Base-by-base conservation (phyloP, 2,888 invertebrate genomes). In the Cantharis rustica region DNA sequence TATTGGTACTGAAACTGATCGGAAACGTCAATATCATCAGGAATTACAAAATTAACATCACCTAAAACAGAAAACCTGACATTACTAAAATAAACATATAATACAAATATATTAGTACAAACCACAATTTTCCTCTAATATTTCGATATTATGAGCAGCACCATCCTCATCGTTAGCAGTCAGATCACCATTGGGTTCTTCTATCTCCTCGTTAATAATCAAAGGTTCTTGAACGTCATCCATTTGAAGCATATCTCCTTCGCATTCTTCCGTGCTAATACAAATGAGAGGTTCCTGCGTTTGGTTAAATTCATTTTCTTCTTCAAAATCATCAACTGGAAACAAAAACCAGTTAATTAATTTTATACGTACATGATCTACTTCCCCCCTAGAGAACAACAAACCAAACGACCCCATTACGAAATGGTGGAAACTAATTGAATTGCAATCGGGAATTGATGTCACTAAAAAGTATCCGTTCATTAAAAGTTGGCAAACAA, bases 1-100 rank as follows among this genome's bases (percentile, higher is more conserved):
- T 80, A 83, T 13, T 81, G 81, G 61, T 79, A 80, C 16, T 75
- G 76, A 10, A 71, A 31, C 17, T 75, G 70, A 17, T 73, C 72
- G 16, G 20, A 16, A 11, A 64, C 61, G 11, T 61, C 71, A 7
- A 23, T 20, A 23, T 66, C 16, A n/a, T 10, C 16, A 20, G 17
- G 64, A 16, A n/a, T 16, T 15, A 20, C 64, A 13, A 66, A n/a
- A 10, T 66, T 16, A 5, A 66, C 23, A 66, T n/a, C 20, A 3
- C 17, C 64, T 66, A 66, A n/a, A n/a, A 66, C 9, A n/a, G 13
- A 20, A n/a, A 20, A 31, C 4, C 20, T 5, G 17, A 64, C 64
- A 64, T 16, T 64, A 64, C 17, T 64, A 13, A 17, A 17, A 11
- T n/a, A 47, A n/a, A 27, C 5, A 11, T 4, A 27, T 27, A 31